Base-by-base conservation (phyloP, 2,113 vertebrate genomes). In the Corapipo altera region DNA sequence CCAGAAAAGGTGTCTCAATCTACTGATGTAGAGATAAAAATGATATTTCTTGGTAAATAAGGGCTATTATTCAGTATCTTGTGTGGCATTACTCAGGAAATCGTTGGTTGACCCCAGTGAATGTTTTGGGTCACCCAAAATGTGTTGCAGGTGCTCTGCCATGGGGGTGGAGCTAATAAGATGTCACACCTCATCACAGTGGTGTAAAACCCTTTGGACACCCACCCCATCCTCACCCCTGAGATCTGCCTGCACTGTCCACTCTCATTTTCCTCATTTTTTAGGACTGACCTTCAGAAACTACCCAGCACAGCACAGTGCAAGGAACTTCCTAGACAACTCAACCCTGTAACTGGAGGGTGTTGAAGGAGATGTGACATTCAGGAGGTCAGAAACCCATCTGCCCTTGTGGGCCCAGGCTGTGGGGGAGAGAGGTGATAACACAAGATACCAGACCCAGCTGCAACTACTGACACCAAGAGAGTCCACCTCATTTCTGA, bases 281-380 rank as follows among this genome's bases (percentile, higher is more conserved):
- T 67, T 41, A 39, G 73, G 28, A 37, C 9, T 37, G 62, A 41
- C 65, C 54, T 77, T 55, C 2, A 39, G 59, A 70, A 66, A 17
- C 41, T 37, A 11, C 19, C 28, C 16, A n/a, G 70, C 1, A 0
- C 37, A 58, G 13, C 11, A 15, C 14, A 9, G 54, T 4, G 0
- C 3, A 35, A 46, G 23, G 76, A 70, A 57, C 59, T 43, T 61
- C 19, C 6, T 41, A 65, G n/a, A 33, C 22, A 41, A 3, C 43
- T 54, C 61, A 54, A 4, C 11, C 3, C 41, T 9, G 12, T 35
- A 13, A 43, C 66, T 55, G 78, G 57, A 52, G 43, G 48, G 35
- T 52, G 30, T 1, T 43, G 83, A 44, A 82, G 46, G 73, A 62
- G n/a, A 23, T 52, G 30, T 7, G 35, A 39, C 12, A 6, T 28